Evolutionary conservation across 2,888 invertebrate species (phyloP), one percentile per base, ranked within the genome.

Genomic region (Heteromyza rotundicornis): DNA sequence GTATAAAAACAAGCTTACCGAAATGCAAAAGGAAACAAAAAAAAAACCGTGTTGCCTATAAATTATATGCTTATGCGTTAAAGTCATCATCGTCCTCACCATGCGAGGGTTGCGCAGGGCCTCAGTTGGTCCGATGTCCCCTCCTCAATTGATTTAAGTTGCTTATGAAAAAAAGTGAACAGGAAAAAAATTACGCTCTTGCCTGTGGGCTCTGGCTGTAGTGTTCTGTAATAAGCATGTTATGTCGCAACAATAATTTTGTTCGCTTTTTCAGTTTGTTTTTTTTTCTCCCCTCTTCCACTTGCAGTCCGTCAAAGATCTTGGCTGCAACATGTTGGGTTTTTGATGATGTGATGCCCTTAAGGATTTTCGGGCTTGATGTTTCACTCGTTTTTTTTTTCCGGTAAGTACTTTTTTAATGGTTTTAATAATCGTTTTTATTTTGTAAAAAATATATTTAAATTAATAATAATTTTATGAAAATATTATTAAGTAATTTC

Each of bases 91-190:
- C 12, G n/a, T 2, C n/a, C 32, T 12, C 27, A 32, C 27, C 24
- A 12, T 2, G n/a, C 16, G 3, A 36, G 54, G 17, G 14, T 7
- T 20, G 54, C 54, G 20, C 27, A 44, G 32, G 8, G 51, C 23
- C 55, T 49, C 51, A 49, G 53, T 17, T 52, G 64, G 70, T n/a
- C n/a, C n/a, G n/a, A n/a, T n/a, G n/a, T n/a, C n/a, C n/a, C n/a
- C n/a, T n/a, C 68, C 58, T 64, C 74, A 77, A 77, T 77, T 77
- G 76, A 77, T 77, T 76, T 77, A 75, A 77, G 74, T 74, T 77
- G 60, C 70, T 64, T 63, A 64, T 64, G 68, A 70, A 72, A 62
- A 59, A 10, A 27, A 7, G 27, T 27, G 10, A 27, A 27, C 27
- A 27, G 10, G 7, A 27, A n/a, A 51, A 51, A 59, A 68, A 62